These are phyloP conservation scores for Berghia stephanieae DNA, from an alignment of 1,140 invertebrate species.

Conservation along the genomic window DNA sequence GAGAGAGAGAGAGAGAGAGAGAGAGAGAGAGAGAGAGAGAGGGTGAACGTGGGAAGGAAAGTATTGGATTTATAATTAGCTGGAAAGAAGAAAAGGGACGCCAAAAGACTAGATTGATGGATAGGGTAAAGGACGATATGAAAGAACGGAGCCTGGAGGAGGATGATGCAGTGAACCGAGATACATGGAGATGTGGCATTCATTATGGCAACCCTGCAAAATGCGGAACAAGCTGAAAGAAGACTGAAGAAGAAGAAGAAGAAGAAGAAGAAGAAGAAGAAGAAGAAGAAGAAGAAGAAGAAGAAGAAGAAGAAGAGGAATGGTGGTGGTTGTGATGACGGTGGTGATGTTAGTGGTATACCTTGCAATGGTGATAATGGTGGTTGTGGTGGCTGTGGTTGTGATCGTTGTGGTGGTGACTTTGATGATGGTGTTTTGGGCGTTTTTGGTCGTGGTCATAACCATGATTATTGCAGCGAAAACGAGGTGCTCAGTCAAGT, in stretches of 20 bases:
- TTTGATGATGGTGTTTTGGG: not conserved
- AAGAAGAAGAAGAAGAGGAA: not conserved
- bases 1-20: not conserved
- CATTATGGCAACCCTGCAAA: too few relatives aligned
- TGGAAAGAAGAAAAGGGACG: too few relatives aligned
- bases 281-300: not conserved
- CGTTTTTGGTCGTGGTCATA: not conserved
- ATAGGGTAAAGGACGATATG: too few relatives aligned
- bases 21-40: not conserved
- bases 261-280: not conserved
- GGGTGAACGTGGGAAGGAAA: not conserved
- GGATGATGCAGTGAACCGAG: too few relatives aligned
- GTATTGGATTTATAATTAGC: too few relatives aligned
- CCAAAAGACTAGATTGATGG: too few relatives aligned
- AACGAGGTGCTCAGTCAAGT: too few relatives aligned
- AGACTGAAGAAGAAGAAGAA: not conserved
- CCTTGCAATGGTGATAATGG: not conserved
- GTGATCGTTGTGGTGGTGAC: not conserved
- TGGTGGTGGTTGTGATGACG: too few relatives aligned
- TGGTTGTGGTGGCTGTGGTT: not conserved
- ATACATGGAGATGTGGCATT: too few relatives aligned
- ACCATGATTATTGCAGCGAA: not conserved
- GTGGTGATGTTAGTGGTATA: not conserved
- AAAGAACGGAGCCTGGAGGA: too few relatives aligned
- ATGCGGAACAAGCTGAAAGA: too few relatives aligned